A percentile compares a stretch with the other conserved stretches of the same genome.
Conservation (phyloP, 1,140 invertebrate species). For the Lamellibrachia luymesi region DNA sequence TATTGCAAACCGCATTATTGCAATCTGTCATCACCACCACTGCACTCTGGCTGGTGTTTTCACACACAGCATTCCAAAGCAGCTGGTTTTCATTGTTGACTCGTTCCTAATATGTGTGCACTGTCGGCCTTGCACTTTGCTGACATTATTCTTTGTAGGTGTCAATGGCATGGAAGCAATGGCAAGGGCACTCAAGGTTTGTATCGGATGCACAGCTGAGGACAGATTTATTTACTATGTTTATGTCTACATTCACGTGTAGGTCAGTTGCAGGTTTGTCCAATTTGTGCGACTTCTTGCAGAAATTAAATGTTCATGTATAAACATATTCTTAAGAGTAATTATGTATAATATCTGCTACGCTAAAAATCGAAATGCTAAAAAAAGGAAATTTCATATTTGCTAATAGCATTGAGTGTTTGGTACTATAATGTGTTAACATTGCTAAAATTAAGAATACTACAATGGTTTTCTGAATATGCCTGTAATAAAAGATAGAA, state of each 20-base stretch:
- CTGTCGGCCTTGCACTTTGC: neutral
- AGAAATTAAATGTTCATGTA: too few relatives aligned
- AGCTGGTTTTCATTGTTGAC: neutral
- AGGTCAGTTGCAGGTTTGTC: neutral
- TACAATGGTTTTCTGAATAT: too few relatives aligned
- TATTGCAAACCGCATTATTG: neutral
- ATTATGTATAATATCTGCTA: too few relatives aligned
- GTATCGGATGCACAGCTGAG: neutral
- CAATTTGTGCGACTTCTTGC: too few relatives aligned
- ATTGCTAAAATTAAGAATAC: too few relatives aligned
- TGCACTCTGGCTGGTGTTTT: neutral
- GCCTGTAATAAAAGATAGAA: too few relatives aligned
- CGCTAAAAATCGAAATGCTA: too few relatives aligned
- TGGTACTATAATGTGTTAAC: too few relatives aligned
- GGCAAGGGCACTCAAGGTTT: neutral
- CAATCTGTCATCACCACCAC: neutral
- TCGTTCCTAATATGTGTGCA: neutral
- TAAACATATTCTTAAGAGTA: too few relatives aligned
- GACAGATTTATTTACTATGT: neutral
- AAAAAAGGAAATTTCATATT: too few relatives aligned
- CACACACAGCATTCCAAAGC: slow-evolving; percentile 11
- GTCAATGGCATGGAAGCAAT: neutral
- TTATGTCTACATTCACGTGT: neutral
- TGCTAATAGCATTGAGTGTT: too few relatives aligned
- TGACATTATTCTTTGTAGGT: neutral